phyloP scores from a whole-genome alignment of 2,113 vertebrate species.

The Tyrannus savana region DNA sequence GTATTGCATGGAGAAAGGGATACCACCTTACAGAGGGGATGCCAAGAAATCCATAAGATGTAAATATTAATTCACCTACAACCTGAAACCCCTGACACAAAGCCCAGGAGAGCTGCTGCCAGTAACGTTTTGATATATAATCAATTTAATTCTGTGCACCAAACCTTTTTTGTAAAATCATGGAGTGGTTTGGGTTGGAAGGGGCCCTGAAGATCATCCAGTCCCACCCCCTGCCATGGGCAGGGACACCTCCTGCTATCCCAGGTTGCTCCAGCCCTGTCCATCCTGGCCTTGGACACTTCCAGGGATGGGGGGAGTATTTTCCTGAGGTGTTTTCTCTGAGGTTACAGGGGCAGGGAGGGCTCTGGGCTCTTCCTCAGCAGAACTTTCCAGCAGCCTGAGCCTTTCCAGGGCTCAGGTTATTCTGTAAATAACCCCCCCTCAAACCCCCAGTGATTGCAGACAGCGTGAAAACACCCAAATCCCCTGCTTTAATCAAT shows the following conservation, averaged over 20 bases:
- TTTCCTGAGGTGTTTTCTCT: not conserved
- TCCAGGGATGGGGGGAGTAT: not conserved
- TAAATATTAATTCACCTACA: not conserved
- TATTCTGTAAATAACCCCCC: not conserved
- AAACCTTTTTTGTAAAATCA: not conserved
- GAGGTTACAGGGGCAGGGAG: not conserved
- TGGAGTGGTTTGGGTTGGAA: not conserved
- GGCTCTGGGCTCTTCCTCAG: not conserved
- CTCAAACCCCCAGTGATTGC: not conserved
- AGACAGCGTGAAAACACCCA: not conserved
- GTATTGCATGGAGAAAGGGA: not conserved
- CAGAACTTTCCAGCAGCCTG: not conserved
- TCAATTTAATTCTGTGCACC: not conserved
- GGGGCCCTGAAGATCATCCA: fast-evolving
- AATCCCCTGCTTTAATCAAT: not conserved
- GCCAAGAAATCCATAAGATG: fast-evolving
- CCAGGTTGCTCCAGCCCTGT: not conserved
- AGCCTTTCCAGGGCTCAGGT: not conserved
- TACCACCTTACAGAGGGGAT: not conserved
- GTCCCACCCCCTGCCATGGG: fast-evolving
- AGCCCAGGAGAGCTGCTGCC: not conserved
- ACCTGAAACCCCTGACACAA: not conserved
- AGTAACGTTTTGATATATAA: not conserved
- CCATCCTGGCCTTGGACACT: not conserved
- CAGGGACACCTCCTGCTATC: not conserved